Percentiles rank a stretch among this genome's conserved stretches.
Conservation (phyloP, 2,888 invertebrate species). For the Cheilosia vernalis region DNA sequence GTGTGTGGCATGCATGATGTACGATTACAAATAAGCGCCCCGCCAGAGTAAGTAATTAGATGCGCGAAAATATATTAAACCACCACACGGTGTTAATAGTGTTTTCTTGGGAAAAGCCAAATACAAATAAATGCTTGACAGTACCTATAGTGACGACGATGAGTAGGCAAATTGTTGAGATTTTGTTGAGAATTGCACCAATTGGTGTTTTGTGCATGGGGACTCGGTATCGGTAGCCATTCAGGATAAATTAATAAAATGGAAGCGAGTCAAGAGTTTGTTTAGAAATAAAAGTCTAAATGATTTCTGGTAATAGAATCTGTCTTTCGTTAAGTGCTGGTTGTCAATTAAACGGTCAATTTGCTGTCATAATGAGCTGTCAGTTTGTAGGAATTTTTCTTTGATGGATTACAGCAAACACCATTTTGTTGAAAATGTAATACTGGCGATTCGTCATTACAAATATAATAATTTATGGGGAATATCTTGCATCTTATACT, state of each 20-base stretch:
- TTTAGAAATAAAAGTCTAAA: neutral
- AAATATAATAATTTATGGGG: too few relatives aligned
- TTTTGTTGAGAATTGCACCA: slow-evolving; percentile 9
- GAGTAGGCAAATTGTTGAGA: slow-evolving; percentile 36
- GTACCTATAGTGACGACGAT: slow-evolving; percentile 5
- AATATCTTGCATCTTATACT: too few relatives aligned
- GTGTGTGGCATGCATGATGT: slow-evolving; percentile 39
- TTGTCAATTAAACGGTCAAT: neutral
- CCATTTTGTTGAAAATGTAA: too few relatives aligned
- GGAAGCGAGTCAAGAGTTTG: neutral
- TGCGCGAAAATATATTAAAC: slow-evolving; percentile 53
- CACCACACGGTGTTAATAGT: slow-evolving; percentile 34
- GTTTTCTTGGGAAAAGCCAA: slow-evolving; percentile 31
- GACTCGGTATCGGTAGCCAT: neutral
- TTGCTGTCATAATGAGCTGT: neutral
- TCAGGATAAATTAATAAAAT: neutral
- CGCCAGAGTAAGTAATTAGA: slow-evolving; percentile 61
- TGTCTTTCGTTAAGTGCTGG: slow-evolving; percentile 3
- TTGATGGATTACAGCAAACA: neutral
- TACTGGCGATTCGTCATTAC: too few relatives aligned
- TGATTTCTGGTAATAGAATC: neutral
- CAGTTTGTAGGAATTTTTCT: neutral
- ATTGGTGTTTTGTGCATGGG: neutral
- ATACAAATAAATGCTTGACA: slow-evolving; percentile 35
- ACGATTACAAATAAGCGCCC: slow-evolving; percentile 55